Evolutionary conservation across 35 echinoderm and acorn worm species (phyloP).

Genomic region (Strongylocentrotus purpuratus): DNA sequence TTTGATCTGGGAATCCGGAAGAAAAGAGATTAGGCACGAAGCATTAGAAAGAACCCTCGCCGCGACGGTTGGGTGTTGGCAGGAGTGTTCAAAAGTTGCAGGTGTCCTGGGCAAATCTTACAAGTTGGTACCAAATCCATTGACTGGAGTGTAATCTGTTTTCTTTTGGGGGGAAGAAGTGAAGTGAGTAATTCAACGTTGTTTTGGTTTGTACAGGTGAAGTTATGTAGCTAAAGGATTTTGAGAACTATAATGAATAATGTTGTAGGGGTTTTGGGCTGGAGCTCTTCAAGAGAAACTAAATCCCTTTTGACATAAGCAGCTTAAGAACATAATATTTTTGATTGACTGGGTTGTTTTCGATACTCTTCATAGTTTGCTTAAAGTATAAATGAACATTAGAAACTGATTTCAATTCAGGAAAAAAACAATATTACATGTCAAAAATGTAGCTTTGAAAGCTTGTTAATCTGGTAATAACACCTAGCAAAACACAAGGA

Average conservation of each 20-base stretch:
- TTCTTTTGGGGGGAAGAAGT: background rate
- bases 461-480: too few species aligned
- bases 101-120: background rate
- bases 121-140: conserved; percentile 7
- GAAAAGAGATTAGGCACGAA: background rate
- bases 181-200: background rate
- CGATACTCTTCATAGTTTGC: background rate
- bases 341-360: background rate
- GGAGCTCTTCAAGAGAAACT: background rate
- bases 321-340: background rate
- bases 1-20: background rate
- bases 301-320: background rate
- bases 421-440: too few species aligned
- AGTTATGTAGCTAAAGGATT: background rate
- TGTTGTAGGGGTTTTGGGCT: background rate
- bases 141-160: background rate
- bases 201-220: background rate
- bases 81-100: background rate
- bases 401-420: background rate
- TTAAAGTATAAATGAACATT: background rate
- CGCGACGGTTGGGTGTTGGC: background rate
- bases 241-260: background rate
- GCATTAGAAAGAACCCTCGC: background rate
- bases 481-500: too few species aligned
- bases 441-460: too few species aligned